A percentile compares a stretch with the other conserved stretches of the same genome.
These are phyloP conservation scores for Acronicta leporina DNA, from an alignment of 2,888 invertebrate genomes.

Conservation along the genomic window DNA sequence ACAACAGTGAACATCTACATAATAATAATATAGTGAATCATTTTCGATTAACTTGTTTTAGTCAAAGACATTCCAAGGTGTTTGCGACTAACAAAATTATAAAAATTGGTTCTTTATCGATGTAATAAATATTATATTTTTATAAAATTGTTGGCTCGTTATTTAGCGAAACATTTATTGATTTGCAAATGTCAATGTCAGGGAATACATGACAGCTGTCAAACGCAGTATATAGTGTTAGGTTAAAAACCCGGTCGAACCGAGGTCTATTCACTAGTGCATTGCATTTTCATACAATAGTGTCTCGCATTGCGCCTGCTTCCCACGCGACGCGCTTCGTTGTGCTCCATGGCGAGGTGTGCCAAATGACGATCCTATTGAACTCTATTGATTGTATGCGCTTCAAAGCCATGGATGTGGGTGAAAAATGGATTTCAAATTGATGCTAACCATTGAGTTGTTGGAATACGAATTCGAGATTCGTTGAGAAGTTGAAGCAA, in stretches of 20 bases:
- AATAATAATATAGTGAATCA: too few relatives aligned
- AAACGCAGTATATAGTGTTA: not conserved
- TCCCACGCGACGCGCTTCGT: slow-evolving; percentile 41
- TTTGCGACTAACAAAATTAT: too few relatives aligned
- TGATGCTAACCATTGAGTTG: not conserved
- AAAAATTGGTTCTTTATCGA: too few relatives aligned
- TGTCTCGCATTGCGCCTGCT: slow-evolving; percentile 24
- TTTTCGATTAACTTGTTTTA: too few relatives aligned
- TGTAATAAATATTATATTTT: too few relatives aligned
- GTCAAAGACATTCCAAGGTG: too few relatives aligned
- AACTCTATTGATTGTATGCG: slow-evolving; percentile 30
- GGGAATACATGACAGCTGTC: too few relatives aligned
- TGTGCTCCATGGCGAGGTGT: slow-evolving; percentile 26
- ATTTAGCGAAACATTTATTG: too few relatives aligned
- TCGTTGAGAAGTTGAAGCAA: too few relatives aligned
- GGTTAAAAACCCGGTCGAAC: slow-evolving; percentile 6
- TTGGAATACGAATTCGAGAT: not conserved
- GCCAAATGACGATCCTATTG: slow-evolving; percentile 41
- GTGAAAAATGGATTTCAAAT: slow-evolving; percentile 31
- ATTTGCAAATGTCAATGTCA: too few relatives aligned
- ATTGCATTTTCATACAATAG: slow-evolving; percentile 34
- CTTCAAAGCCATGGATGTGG: slow-evolving; percentile 3
- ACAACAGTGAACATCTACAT: too few relatives aligned
- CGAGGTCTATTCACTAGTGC: slow-evolving; percentile 8
- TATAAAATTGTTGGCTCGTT: too few relatives aligned